Percentiles rank a stretch among this genome's conserved stretches.
phyloP scores from a whole-genome alignment of 2,888 invertebrate species.

The Pollenia amentaria region DNA sequence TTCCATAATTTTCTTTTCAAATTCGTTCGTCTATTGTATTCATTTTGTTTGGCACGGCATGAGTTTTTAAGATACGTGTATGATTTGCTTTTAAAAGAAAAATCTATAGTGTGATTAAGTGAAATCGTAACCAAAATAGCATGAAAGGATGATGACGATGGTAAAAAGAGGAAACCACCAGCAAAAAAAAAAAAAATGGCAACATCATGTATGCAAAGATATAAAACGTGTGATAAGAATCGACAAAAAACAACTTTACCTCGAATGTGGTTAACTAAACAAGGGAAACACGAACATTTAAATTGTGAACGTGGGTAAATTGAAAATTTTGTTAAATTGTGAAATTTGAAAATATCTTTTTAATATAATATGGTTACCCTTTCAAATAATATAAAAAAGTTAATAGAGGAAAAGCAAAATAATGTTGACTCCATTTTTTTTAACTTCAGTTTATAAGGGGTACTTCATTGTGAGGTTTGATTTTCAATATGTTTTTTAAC shows the following conservation, averaged over 20 bases:
- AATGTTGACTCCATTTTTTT: no score
- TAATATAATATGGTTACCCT: background rate
- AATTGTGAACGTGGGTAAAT: constrained; percentile 21
- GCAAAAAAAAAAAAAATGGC: constrained; percentile 34
- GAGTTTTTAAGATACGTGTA: constrained; percentile 18
- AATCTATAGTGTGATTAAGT: constrained; percentile 51
- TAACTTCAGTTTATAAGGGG: no score
- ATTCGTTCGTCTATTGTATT: constrained; percentile 15
- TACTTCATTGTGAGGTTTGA: no score
- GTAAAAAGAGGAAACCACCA: constrained; percentile 44
- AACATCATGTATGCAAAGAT: constrained; percentile 64
- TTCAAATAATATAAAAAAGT: background rate
- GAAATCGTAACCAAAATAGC: constrained; percentile 29
- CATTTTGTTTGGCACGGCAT: background rate
- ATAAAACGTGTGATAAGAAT: constrained; percentile 65
- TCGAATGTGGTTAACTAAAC: constrained; percentile 53
- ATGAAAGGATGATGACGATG: constrained; percentile 32
- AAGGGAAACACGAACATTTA: constrained; percentile 42
- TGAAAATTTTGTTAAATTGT: background rate
- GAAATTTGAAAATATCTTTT: background rate
- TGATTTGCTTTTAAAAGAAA: constrained; percentile 34
- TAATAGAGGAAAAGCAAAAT: no score
- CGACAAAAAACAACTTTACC: background rate
- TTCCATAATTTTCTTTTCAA: constrained; percentile 28
- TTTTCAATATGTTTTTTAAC: no score